Evolutionary conservation across 2,888 invertebrate genomes (phyloP), one percentile per base, ranked within the genome.

Genomic region (Cremastinae sp.): DNA sequence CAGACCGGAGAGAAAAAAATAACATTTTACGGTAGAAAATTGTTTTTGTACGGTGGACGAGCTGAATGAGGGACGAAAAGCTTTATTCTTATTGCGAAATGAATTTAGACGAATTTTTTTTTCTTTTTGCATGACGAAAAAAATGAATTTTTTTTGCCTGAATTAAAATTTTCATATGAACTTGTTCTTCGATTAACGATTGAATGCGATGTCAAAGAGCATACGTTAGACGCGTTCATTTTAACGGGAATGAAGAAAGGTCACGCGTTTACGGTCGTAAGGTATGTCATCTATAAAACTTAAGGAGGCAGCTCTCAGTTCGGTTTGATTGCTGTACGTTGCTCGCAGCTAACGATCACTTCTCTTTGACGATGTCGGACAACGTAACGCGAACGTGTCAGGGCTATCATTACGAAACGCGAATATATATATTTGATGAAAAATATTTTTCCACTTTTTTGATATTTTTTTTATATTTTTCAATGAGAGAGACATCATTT

Each of bases 231-330:
- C 37, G 76, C 78, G 77, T 80, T 73, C 76, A 78, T 75, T 77
- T 78, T 75, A 77, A 80, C 73, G 73, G 66, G 64, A 59, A 74
- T 74, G 56, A 74, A 61, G 77, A 66, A 75, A 68, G 70, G 68
- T 77, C 64, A 62, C 70, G 61, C 73, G 61, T 80, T 80, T 78
- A 80, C 61, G 77, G 69, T 72, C 77, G 74, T 77, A 59, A 74
- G 71, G 78, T 59, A 76, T 73, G 73, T 66, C 73, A 75, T 79
- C 73, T 75, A 80, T 79, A 73, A 76, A 78, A 77, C 70, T 45
- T 45, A 37, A 28, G 43, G 55, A 64, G 58, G 68, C 39, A 61
- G 35, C 58, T 51, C 58, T 51, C 66, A 53, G 74, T 72, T 69
- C 68, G 66, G 77, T 80, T 80, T 79, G 71, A 79, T 79, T 75